Evolutionary conservation across 1,140 invertebrate species (phyloP).

Genomic region (Thaumetopoea pityocampa): DNA sequence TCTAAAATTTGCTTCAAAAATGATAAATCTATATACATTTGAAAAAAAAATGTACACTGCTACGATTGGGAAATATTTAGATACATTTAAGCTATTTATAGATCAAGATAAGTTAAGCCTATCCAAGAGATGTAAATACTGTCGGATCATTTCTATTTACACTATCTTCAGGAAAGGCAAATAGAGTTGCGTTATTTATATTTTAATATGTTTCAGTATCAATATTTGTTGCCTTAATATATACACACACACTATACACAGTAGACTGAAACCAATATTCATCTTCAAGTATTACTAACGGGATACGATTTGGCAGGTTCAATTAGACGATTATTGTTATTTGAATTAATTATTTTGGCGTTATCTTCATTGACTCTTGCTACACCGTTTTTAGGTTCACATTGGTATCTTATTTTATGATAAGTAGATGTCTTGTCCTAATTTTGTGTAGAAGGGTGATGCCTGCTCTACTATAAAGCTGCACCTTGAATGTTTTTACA

Average conservation of each 20-base stretch:
- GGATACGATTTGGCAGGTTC: slow-evolving; percentile 38
- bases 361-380: slow-evolving; percentile 9
- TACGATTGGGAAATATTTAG: too few species aligned
- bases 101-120: too few species aligned
- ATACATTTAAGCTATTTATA: too few species aligned
- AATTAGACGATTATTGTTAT: slow-evolving; percentile 34
- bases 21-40: too few species aligned
- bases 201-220: not conserved
- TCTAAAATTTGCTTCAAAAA: too few species aligned
- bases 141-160: too few species aligned
- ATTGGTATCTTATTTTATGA: not conserved
- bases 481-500: slow-evolving; percentile 9
- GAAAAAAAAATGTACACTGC: too few species aligned
- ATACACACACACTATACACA: not conserved
- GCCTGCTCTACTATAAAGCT: slow-evolving; percentile 3
- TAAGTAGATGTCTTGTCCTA: slow-evolving; percentile 8
- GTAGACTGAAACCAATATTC: slow-evolving; percentile 9
- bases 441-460: slow-evolving; percentile 6
- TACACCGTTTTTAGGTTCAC: not conserved
- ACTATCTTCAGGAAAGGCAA: too few species aligned
- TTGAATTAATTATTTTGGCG: slow-evolving; percentile 35
- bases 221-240: not conserved
- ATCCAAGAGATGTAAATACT: too few species aligned
- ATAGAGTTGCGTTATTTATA: slow-evolving; percentile 1
- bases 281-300: slow-evolving; percentile 6